phyloP scores from a whole-genome alignment of 2,113 vertebrate species.

The Microcebus murinus region DNA sequence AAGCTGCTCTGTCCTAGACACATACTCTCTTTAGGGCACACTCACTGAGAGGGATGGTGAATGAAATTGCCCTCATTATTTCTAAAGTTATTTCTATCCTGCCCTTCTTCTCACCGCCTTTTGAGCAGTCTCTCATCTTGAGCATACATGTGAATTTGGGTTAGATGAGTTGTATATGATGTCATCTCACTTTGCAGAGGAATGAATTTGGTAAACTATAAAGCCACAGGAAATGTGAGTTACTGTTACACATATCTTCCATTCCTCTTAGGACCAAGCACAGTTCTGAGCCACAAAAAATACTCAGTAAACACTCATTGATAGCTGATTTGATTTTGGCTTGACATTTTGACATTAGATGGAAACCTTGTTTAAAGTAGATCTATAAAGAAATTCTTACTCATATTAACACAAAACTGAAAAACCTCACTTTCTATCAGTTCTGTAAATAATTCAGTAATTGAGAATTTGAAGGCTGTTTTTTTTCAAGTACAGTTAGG shows the following conservation, averaged over 20 bases:
- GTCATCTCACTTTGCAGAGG: neutral
- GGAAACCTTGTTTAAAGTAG: neutral
- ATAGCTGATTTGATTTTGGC: neutral
- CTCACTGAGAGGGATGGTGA: neutral
- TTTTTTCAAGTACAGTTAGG: neutral
- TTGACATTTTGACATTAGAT: conserved; percentile 3
- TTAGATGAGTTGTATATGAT: neutral
- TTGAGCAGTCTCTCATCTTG: neutral
- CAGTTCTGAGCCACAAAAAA: neutral
- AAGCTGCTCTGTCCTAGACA: neutral
- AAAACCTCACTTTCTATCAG: neutral
- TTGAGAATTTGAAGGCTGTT: neutral
- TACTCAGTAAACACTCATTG: neutral
- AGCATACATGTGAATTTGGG: neutral
- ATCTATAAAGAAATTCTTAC: conserved; percentile 35
- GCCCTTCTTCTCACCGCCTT: neutral
- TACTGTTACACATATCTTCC: neutral
- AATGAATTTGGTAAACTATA: conserved; percentile 31
- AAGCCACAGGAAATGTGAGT: neutral
- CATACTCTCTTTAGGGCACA: neutral
- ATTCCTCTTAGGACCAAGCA: neutral
- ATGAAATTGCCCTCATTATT: neutral
- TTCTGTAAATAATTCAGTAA: conserved; percentile 8
- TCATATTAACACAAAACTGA: neutral
- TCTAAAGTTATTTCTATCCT: neutral